Conservation (phyloP, 2,888 invertebrate genomes). For the Andrena bicolor region DNA sequence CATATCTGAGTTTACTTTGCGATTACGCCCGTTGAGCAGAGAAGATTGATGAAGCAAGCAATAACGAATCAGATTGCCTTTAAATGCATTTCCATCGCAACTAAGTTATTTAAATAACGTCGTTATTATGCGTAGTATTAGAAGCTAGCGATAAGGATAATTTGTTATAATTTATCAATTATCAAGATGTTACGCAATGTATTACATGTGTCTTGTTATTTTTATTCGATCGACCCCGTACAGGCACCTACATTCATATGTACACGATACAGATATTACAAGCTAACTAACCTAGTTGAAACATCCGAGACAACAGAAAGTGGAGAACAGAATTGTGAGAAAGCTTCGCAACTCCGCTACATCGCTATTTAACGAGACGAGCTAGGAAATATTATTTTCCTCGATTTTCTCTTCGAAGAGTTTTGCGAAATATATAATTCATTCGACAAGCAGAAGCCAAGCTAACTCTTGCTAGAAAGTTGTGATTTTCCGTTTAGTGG, state of each 20-base stretch:
- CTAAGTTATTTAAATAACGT: conserved; percentile 9
- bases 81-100: neutral
- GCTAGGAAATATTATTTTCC: conserved; percentile 35
- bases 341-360: conserved; percentile 32
- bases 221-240: conserved; percentile 64
- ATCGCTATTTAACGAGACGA: conserved; percentile 51
- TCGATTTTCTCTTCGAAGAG: neutral
- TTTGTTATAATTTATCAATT: conserved; percentile 50
- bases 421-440: neutral
- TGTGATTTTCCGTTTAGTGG: neutral
- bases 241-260: conserved; percentile 64
- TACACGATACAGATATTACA: conserved; percentile 60
- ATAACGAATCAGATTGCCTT: neutral
- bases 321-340: conserved; percentile 44
- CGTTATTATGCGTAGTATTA: conserved; percentile 13
- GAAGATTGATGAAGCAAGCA: neutral
- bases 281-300: conserved; percentile 58
- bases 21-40: neutral
- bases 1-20: conserved; percentile 34
- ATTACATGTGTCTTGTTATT: conserved; percentile 63
- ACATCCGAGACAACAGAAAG: conserved; percentile 32
- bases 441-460: neutral
- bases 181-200: conserved; percentile 40
- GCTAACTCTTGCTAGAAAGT: conserved; percentile 1
- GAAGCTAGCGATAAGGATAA: conserved; percentile 29